Evolutionary conservation across 2,888 invertebrate species (phyloP), one percentile per base, ranked within the genome.

Genomic region (Caenorhabditis macrosperma): DNA sequence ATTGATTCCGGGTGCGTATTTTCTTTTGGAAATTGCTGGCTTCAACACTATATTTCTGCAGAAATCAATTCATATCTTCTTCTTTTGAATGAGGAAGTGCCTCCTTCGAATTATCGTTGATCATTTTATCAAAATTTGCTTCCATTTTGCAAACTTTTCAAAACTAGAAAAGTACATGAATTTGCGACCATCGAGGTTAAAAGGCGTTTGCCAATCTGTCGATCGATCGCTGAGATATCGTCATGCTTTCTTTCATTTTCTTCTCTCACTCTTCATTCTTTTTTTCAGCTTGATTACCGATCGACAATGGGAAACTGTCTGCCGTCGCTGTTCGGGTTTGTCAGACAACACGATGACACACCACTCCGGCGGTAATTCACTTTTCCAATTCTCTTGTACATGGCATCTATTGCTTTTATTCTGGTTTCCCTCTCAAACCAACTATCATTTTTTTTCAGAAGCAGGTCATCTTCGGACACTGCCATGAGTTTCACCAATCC

Each of bases 261-360:
- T n/a, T 44, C 35, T 12, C 9, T n/a, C 20, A 20, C 38, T 24
- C 33, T 52, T 61, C n/a, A n/a, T n/a, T n/a, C n/a, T 12, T n/a
- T 35, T 1, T 60, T 64, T 50, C 59, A 60, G 66, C 50, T 66
- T 59, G 63, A 50, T 60, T 72, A 38, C 26, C 46, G 54, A 54
- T 59, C 59, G 38, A 63, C 35, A 68, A 85, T 86, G 85, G 86
- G 85, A 66, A 86, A 86, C 61, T 86, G 86, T 71, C 79, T 85
- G 50, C 86, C 86, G 46, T 59, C 80, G 50, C 57, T 83, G 54
- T 83, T 82, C 75, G 79, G 83, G 2, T 76, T 79, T 50, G 68
- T 44, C 1, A n/a, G 80, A 63, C 80, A 75, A 38, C 44, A 71
- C 50, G 82, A 78, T 44, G 76, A 79, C 48, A 77, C 81, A 7